Percentiles rank a stretch among this genome's conserved stretches.
phyloP scores from a whole-genome alignment of 2,888 invertebrate genomes.

The Drosophila barbarae region DNA sequence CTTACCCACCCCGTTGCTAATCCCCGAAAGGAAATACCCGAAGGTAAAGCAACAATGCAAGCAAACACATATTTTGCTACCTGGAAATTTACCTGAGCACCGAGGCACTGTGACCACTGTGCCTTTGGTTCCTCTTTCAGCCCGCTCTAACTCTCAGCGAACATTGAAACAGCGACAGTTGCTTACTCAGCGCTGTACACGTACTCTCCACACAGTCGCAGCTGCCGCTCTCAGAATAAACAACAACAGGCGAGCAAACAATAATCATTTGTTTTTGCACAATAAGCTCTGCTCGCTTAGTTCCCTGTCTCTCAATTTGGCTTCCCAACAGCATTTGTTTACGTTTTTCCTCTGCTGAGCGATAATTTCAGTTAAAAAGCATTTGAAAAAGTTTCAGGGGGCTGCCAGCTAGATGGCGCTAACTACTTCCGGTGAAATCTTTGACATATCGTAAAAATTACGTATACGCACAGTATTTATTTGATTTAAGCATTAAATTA shows the following conservation, averaged over 20 bases:
- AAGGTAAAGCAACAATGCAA: not conserved
- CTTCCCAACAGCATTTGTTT: conserved; percentile 28
- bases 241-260: conserved; percentile 59
- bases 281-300: conserved; percentile 34
- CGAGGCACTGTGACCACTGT: conserved; percentile 14
- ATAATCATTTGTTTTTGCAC: conserved; percentile 47
- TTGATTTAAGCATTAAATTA: too few relatives aligned
- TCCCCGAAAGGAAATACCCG: not conserved
- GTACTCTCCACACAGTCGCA: conserved; percentile 1
- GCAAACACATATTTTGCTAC: not conserved
- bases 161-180: conserved; percentile 62
- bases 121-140: conserved; percentile 3
- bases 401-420: conserved; percentile 7
- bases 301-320: not conserved
- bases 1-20: not conserved
- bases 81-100: conserved; percentile 16
- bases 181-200: conserved; percentile 36
- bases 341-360: conserved; percentile 23
- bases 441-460: too few relatives aligned
- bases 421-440: conserved; percentile 5
- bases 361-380: conserved; percentile 19
- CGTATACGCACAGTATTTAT: too few relatives aligned
- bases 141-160: conserved; percentile 59
- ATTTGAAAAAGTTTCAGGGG: not conserved
- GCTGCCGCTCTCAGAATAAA: conserved; percentile 62